phyloP scores from a whole-genome alignment of 2,888 invertebrate species.

The Tachina grossa region DNA sequence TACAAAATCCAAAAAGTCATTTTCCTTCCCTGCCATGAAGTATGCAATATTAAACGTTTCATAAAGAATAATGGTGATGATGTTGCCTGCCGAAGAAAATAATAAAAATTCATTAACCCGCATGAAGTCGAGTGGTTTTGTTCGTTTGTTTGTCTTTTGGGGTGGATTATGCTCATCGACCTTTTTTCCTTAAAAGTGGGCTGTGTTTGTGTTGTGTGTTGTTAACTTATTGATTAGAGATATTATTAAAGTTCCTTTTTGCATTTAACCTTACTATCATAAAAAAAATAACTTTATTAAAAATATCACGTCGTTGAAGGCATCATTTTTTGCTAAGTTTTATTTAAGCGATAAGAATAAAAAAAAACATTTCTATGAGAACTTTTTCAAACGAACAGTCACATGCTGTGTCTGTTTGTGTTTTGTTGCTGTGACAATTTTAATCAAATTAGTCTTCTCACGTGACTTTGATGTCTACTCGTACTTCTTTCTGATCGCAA shows the following conservation, averaged over 20 bases:
- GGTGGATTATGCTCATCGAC: constrained; percentile 43
- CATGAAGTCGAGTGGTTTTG: constrained; percentile 71
- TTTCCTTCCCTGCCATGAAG: too few relatives aligned
- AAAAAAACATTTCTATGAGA: constrained; percentile 55
- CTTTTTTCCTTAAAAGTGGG: constrained; percentile 35
- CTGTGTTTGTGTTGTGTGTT: constrained; percentile 58
- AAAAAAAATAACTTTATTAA: constrained; percentile 64
- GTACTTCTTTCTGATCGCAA: constrained; percentile 11
- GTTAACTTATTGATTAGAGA: constrained; percentile 75
- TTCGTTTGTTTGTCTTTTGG: constrained; percentile 23
- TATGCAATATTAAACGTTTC: constrained; percentile 51
- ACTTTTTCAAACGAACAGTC: constrained; percentile 59
- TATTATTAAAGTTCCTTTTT: constrained; percentile 62
- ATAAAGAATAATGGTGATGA: constrained; percentile 24
- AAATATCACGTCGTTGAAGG: constrained; percentile 66
- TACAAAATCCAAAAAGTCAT: too few relatives aligned
- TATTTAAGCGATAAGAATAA: not conserved
- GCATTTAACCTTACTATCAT: constrained; percentile 16
- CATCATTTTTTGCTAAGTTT: constrained; percentile 29
- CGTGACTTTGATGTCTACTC: constrained; percentile 74
- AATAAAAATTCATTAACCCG: constrained; percentile 74
- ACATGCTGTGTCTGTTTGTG: constrained; percentile 74
- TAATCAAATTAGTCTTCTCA: constrained; percentile 81
- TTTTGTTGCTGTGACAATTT: constrained; percentile 78
- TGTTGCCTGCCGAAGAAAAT: constrained; percentile 44